Conservation (phyloP, 1,140 invertebrate species). For the Trichoplusia ni region DNA sequence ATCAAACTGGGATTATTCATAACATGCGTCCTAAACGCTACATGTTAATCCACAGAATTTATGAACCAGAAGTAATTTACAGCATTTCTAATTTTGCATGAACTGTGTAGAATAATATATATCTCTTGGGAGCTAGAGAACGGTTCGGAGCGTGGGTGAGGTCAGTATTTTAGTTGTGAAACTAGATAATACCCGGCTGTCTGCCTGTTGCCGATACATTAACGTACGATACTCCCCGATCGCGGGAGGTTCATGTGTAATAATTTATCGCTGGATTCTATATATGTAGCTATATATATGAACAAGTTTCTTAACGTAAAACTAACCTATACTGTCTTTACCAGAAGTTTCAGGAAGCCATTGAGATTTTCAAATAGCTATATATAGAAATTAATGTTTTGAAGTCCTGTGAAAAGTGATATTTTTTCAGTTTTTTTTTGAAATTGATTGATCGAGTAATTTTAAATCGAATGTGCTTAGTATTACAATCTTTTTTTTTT, state of each 20-base stretch:
- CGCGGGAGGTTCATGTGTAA: slow-evolving; percentile 59
- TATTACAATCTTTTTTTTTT: too few relatives aligned
- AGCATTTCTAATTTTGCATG: slow-evolving; percentile 48
- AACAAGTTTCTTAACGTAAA: slow-evolving; percentile 27
- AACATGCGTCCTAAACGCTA: too few relatives aligned
- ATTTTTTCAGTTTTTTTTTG: too few relatives aligned
- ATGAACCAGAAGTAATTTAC: slow-evolving; percentile 21
- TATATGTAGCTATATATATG: too few relatives aligned
- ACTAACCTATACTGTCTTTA: too few relatives aligned
- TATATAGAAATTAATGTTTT: too few relatives aligned
- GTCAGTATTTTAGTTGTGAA: slow-evolving; percentile 50
- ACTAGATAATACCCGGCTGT: slow-evolving; percentile 41
- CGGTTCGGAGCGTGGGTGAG: slow-evolving; percentile 20
- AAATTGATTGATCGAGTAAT: too few relatives aligned
- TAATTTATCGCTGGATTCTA: slow-evolving; percentile 60
- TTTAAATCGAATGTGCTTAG: too few relatives aligned
- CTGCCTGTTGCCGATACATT: slow-evolving; percentile 53
- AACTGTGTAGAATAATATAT: slow-evolving; percentile 47
- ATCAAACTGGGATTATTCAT: too few relatives aligned
- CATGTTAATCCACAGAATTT: not conserved
- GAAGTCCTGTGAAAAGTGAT: too few relatives aligned
- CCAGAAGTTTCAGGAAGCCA: too few relatives aligned
- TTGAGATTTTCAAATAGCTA: too few relatives aligned
- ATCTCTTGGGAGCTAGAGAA: slow-evolving; percentile 40
- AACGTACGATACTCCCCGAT: slow-evolving; percentile 58